These are phyloP conservation scores for Sialis lutaria DNA, from an alignment of 2,888 invertebrate genomes.

Conservation along the genomic window DNA sequence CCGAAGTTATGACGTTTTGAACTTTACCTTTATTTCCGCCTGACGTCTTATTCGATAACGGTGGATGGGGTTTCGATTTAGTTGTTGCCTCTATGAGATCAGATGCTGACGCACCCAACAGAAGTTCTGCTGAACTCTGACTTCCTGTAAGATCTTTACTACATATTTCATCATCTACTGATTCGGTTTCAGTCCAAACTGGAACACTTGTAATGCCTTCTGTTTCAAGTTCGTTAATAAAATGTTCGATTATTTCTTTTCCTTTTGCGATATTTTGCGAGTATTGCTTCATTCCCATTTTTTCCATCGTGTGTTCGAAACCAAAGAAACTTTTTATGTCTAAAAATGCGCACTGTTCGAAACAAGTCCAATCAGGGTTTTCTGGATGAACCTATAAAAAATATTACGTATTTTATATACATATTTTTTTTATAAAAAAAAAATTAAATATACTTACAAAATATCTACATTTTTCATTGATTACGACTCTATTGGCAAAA, in stretches of 20 bases:
- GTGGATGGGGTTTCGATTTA: slow-evolving; percentile 1
- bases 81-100: slow-evolving; percentile 5
- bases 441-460: slow-evolving; percentile 43
- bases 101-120: slow-evolving; percentile 8
- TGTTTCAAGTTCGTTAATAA: slow-evolving; percentile 57
- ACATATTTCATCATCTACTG: slow-evolving; percentile 5
- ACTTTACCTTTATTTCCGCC: not conserved
- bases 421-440: not conserved
- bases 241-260: slow-evolving; percentile 85
- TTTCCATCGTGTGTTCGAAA: slow-evolving; percentile 85
- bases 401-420: not conserved
- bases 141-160: slow-evolving; percentile 7
- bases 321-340: slow-evolving; percentile 93
- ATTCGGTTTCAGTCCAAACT: slow-evolving; percentile 34
- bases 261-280: slow-evolving; percentile 70
- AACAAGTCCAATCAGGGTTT: slow-evolving; percentile 88
- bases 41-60: slow-evolving; percentile 1
- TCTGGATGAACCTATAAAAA: slow-evolving; percentile 72
- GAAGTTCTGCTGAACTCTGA: slow-evolving; percentile 8
- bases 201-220: slow-evolving; percentile 54
- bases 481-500: slow-evolving; percentile 64
- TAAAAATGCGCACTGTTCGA: slow-evolving; percentile 80
- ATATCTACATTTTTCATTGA: slow-evolving; percentile 77
- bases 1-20: not conserved
- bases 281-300: slow-evolving; percentile 91